Conservation (phyloP, 2,888 invertebrate genomes). For the Maniola hyperantus region DNA sequence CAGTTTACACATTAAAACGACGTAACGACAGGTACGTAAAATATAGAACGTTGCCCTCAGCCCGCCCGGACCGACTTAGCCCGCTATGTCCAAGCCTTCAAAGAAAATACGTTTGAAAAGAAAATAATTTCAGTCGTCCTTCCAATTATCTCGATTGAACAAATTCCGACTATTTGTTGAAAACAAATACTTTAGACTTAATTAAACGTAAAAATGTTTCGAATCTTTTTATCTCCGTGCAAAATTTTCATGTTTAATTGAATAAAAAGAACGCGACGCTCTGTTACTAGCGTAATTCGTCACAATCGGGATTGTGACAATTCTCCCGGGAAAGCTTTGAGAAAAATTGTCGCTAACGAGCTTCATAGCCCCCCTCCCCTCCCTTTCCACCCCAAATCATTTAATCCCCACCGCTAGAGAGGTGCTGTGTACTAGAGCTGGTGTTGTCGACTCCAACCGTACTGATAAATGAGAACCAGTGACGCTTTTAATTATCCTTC, state of each 20-base stretch:
- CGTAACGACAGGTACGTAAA: too few species aligned
- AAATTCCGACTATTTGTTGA: neutral
- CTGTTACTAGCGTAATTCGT: conserved; percentile 74
- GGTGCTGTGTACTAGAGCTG: neutral
- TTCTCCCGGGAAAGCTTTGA: conserved; percentile 76
- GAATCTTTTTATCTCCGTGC: conserved; percentile 19
- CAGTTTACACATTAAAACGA: too few species aligned
- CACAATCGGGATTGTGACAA: conserved; percentile 80
- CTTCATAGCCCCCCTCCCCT: conserved; percentile 56
- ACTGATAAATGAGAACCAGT: too few species aligned
- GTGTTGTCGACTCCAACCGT: neutral
- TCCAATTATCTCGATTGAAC: conserved; percentile 14
- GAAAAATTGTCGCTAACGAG: conserved; percentile 82
- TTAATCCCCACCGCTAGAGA: conserved; percentile 29
- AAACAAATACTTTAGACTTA: conserved; percentile 24
- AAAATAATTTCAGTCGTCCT: neutral
- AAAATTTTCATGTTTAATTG: conserved; percentile 55
- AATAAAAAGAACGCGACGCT: conserved; percentile 61
- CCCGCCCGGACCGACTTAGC: too few species aligned
- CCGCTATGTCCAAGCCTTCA: neutral
- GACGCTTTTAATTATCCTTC: neutral
- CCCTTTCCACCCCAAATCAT: conserved; percentile 34
- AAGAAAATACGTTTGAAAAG: neutral
- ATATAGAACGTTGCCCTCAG: neutral
- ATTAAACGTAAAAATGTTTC: conserved; percentile 23